Percentiles rank a stretch among this genome's conserved stretches.
phyloP scores from a whole-genome alignment of 2,888 invertebrate species.

The Carabus problematicus region DNA sequence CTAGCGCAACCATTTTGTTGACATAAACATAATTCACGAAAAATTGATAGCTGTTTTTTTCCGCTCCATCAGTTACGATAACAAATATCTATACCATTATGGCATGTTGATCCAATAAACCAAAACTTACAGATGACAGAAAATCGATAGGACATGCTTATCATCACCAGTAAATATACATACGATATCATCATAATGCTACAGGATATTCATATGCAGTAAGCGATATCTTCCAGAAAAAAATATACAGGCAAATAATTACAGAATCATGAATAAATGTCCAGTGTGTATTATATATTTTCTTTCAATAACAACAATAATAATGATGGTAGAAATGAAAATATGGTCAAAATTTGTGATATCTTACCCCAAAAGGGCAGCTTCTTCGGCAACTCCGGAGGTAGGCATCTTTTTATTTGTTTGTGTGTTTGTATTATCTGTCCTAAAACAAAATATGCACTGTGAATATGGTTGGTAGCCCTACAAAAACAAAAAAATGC shows the following conservation, averaged over 20 bases:
- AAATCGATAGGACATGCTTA: too few relatives aligned
- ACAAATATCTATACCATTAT: too few relatives aligned
- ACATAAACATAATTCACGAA: too few relatives aligned
- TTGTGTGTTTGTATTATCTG: slow-evolving; percentile 56
- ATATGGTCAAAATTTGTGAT: slow-evolving; percentile 43
- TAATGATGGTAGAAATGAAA: slow-evolving; percentile 3
- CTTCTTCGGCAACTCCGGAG: slow-evolving; percentile 79
- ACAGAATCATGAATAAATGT: neutral
- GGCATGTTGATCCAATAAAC: too few relatives aligned
- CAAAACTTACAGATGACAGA: too few relatives aligned
- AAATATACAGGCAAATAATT: slow-evolving; percentile 1
- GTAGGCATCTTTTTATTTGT: slow-evolving; percentile 71
- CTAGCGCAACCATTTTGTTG: too few relatives aligned
- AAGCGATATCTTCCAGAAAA: neutral
- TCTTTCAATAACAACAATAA: slow-evolving; percentile 17
- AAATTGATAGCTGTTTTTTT: too few relatives aligned
- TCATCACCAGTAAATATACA: too few relatives aligned
- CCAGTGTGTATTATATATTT: neutral
- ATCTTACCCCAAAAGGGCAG: slow-evolving; percentile 87
- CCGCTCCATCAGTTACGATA: too few relatives aligned
- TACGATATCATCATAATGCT: neutral
- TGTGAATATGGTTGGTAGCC: neutral
- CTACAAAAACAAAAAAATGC: slow-evolving; percentile 20
- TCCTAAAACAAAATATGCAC: slow-evolving; percentile 54
- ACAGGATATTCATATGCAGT: neutral